These are phyloP conservation scores for Boloria selene DNA, from an alignment of 2,888 invertebrate species.

Conservation along the genomic window DNA sequence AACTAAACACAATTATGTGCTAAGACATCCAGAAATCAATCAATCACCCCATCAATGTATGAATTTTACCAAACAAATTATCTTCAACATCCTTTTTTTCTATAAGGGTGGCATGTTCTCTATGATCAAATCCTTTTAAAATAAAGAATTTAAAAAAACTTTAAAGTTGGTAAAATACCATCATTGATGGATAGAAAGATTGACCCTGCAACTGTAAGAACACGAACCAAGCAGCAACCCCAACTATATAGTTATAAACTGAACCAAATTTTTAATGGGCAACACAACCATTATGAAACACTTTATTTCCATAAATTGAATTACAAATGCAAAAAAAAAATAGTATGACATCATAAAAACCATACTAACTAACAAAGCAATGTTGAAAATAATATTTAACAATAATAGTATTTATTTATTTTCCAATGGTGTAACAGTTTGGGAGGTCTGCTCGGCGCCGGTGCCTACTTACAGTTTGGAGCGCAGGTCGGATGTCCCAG, in stretches of 20 bases:
- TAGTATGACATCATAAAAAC: neutral
- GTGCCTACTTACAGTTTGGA: constrained; percentile 85
- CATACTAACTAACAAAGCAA: neutral
- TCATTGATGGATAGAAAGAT: constrained; percentile 73
- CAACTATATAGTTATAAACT: constrained; percentile 43
- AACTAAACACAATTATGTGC: constrained; percentile 59
- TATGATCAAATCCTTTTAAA: too few relatives aligned
- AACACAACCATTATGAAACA: too few relatives aligned
- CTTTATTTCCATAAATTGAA: too few relatives aligned
- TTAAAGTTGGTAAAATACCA: constrained; percentile 40
- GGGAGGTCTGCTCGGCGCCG: constrained; percentile 63
- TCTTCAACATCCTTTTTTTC: neutral
- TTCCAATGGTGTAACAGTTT: constrained; percentile 25
- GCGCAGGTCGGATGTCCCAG: constrained; percentile 85
- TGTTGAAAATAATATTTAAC: too few relatives aligned
- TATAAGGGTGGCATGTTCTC: too few relatives aligned
- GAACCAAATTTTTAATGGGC: neutral
- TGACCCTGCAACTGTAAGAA: constrained; percentile 74
- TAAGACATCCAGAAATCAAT: constrained; percentile 75
- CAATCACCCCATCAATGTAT: constrained; percentile 69
- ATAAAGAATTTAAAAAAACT: too few relatives aligned
- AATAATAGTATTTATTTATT: too few relatives aligned
- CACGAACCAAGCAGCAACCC: constrained; percentile 69
- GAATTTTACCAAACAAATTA: constrained; percentile 41
- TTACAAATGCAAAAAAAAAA: too few relatives aligned